Evolutionary conservation across 1,140 invertebrate genomes (phyloP).

Genomic region (Stenopsyche tienmushanensis): DNA sequence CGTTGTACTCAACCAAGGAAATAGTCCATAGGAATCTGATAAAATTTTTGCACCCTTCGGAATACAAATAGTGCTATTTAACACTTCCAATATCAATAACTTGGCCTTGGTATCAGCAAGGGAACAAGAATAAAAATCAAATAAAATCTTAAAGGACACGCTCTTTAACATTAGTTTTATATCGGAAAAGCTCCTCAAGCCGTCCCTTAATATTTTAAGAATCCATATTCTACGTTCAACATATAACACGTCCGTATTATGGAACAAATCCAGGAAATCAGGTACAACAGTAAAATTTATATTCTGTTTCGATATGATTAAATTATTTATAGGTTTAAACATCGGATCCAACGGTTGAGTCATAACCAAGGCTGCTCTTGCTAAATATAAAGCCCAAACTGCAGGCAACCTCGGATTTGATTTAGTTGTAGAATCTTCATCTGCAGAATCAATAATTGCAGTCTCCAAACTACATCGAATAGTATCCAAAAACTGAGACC

Average conservation of each 20-base stretch:
- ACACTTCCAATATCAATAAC: conserved; percentile 62
- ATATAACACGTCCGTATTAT: conserved; percentile 66
- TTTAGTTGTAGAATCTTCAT: conserved; percentile 41
- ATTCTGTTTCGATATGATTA: conserved; percentile 68
- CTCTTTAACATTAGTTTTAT: conserved; percentile 54
- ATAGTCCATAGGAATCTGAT: conserved; percentile 60
- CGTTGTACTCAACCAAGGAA: conserved; percentile 60
- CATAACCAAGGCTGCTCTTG: conserved; percentile 63
- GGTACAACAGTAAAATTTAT: conserved; percentile 72
- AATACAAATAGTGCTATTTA: conserved; percentile 61
- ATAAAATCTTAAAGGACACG: conserved; percentile 58
- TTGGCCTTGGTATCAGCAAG: conserved; percentile 56
- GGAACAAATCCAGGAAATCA: conserved; percentile 72
- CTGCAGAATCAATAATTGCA: conserved; percentile 43
- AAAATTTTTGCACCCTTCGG: conserved; percentile 62
- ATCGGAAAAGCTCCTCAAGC: conserved; percentile 57
- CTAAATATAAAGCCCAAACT: conserved; percentile 70
- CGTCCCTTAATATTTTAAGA: conserved; percentile 65
- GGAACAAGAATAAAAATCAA: conserved; percentile 56
- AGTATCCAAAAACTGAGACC: conserved; percentile 50
- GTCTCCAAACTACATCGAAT: conserved; percentile 49
- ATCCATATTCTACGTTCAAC: conserved; percentile 67
- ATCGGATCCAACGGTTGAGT: conserved; percentile 67
- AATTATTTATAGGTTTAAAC: conserved; percentile 67
- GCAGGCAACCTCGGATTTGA: conserved; percentile 61